phyloP scores from a whole-genome alignment of 2,797 vertebrate species.

The Gallirallus australis region DNA sequence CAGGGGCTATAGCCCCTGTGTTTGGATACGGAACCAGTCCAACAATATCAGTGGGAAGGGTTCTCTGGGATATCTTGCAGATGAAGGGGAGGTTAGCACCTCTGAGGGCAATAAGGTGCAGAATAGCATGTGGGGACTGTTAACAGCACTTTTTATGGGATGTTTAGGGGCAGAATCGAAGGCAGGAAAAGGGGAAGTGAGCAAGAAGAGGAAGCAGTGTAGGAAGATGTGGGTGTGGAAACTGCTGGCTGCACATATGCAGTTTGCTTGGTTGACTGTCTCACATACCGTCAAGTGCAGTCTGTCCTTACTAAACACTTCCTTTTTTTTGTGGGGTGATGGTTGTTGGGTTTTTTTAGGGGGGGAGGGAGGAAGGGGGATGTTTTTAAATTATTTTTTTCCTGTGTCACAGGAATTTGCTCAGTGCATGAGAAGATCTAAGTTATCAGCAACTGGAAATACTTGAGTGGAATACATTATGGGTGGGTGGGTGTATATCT shows the following conservation, averaged over 20 bases:
- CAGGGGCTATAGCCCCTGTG: not conserved
- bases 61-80: not conserved
- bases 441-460: not conserved
- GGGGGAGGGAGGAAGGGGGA: no score
- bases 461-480: accelerated
- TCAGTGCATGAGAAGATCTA: not conserved
- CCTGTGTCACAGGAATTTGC: not conserved
- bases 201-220: not conserved
- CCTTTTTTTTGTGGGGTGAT: not conserved
- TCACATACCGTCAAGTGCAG: not conserved
- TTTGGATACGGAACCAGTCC: not conserved
- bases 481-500: no score
- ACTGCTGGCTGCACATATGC: not conserved
- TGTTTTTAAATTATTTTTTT: not conserved
- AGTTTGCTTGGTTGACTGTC: not conserved
- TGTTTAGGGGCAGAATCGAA: not conserved
- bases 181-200: not conserved
- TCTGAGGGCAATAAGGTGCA: not conserved
- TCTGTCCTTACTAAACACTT: not conserved
- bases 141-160: accelerated
- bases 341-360: no score
- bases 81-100: not conserved
- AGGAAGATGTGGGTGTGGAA: no score
- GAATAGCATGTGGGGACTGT: not conserved
- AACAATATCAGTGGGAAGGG: accelerated